Percentiles rank a stretch among this genome's conserved stretches.
Evolutionary conservation across 2,888 invertebrate genomes (phyloP).

Genomic region (Dasysyrphus tricinctus): DNA sequence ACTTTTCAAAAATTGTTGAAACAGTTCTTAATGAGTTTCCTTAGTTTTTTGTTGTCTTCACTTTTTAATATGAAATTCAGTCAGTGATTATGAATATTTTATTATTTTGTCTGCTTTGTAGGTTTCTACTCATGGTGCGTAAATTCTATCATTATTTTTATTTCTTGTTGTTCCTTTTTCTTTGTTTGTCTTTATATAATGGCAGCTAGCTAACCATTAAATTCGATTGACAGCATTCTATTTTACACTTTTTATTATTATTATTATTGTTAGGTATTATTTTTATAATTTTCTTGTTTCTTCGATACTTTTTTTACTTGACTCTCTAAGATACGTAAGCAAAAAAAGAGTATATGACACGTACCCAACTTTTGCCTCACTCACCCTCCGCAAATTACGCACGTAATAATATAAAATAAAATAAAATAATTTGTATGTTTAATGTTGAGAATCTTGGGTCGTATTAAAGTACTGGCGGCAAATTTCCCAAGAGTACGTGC

Average conservation of each 20-base stretch:
- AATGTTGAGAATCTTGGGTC: constrained; percentile 42
- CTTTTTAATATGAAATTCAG: background rate
- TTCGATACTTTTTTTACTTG: too few relatives aligned
- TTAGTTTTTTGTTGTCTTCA: background rate
- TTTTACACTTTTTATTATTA: constrained; percentile 38
- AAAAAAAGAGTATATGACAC: background rate
- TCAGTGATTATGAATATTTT: constrained; percentile 24
- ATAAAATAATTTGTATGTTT: constrained; percentile 34
- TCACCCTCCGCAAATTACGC: background rate
- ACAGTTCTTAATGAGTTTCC: constrained; percentile 45
- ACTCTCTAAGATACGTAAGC: background rate
- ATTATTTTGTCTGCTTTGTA: constrained; percentile 1
- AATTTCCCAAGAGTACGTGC: constrained; percentile 68
- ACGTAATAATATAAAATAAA: background rate
- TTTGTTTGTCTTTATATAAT: constrained; percentile 22
- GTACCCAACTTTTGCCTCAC: too few relatives aligned
- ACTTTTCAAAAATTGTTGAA: constrained; percentile 49
- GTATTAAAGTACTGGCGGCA: constrained; percentile 60
- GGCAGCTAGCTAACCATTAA: constrained; percentile 45
- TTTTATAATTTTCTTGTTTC: background rate
- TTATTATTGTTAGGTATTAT: constrained; percentile 13
- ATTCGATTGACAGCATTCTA: constrained; percentile 48
- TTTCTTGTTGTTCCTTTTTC: constrained; percentile 12
- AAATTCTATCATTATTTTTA: constrained; percentile 14
- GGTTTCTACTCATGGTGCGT: background rate